Base-by-base conservation (phyloP, 1,140 invertebrate genomes). In the Apocrypta bakeri region DNA sequence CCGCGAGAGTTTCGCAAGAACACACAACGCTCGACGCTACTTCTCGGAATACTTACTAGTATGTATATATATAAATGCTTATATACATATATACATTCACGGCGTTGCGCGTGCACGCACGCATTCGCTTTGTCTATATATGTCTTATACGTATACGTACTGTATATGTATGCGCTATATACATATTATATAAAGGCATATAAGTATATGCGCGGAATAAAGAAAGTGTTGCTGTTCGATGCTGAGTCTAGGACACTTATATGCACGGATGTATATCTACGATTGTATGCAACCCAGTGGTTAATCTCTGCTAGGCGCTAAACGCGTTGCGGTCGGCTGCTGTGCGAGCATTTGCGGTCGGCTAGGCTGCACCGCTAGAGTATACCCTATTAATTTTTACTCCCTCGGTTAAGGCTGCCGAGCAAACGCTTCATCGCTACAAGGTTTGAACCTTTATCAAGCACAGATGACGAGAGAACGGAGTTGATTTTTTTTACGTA, bases 371-470 rank as follows among this genome's bases (percentile, higher is more conserved):
- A 29, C 63, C 63, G 9, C 61, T 12, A 21, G 68, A 71, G 68
- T 29, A 71, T 71, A 8, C 68, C 29, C 68, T 71, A 71, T 71
- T 71, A 71, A 71, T 71, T 37, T 71, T 71, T 71, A 37, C 12
- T 7, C 68, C 29, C 27, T 37, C 25, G 7, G 66, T 6, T n/a
- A 21, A 56, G 48, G 6, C 17, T 21, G 40, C 21, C 14, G 48
- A 56, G 21, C 4, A 48, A 48, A 11, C 14, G 42, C 42, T 1
- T 17, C 14, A 17, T 0, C 21, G 42, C n/a, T n/a, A n/a, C n/a
- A n/a, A n/a, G 21, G 42, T 48, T 48, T 48, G 14, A 17, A 48
- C 42, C 21, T 42, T 2, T 8, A 42, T 42, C 14, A 42, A n/a
- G n/a, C n/a, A n/a, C n/a, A n/a, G n/a, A n/a, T n/a, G n/a, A n/a